Percentiles rank a stretch among this genome's conserved stretches.
Evolutionary conservation across 2,888 invertebrate genomes (phyloP).

Genomic region (Athalia cordata): DNA sequence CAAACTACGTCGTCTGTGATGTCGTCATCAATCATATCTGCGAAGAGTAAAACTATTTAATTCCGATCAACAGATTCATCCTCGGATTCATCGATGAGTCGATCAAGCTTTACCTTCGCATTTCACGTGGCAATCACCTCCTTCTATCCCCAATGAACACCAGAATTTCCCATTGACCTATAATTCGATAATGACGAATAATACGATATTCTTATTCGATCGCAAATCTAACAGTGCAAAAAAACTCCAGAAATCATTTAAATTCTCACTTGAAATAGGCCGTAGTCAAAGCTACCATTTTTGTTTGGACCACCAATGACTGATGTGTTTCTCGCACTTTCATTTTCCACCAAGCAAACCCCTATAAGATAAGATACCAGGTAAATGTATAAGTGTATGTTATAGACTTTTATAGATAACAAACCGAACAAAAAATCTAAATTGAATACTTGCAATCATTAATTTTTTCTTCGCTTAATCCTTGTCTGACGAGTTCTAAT

Average conservation of each 20-base stretch:
- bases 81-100: conserved; percentile 2
- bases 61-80: background rate
- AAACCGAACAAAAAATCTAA: background rate
- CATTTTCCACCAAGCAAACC: conserved; percentile 75
- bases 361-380: conserved; percentile 62
- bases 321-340: conserved; percentile 75
- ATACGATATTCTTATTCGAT: background rate
- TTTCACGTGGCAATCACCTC: conserved; percentile 31
- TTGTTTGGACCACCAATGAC: conserved; percentile 73
- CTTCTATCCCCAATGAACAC: conserved; percentile 14
- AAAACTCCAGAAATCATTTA: background rate
- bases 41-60: conserved; percentile 43
- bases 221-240: background rate
- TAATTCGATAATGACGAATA: background rate
- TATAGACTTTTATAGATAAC: background rate
- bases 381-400: background rate
- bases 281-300: conserved; percentile 76
- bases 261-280: conserved; percentile 74
- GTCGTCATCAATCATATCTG: conserved; percentile 75
- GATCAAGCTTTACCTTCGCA: conserved; percentile 27
- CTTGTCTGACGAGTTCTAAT: conserved; percentile 20
- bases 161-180: conserved; percentile 20
- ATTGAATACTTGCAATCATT: conserved; percentile 31
- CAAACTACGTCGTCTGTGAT: conserved; percentile 74
- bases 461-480: conserved; percentile 11